phyloP scores from a whole-genome alignment of 2,888 invertebrate genomes.

The Pheosia gnoma region DNA sequence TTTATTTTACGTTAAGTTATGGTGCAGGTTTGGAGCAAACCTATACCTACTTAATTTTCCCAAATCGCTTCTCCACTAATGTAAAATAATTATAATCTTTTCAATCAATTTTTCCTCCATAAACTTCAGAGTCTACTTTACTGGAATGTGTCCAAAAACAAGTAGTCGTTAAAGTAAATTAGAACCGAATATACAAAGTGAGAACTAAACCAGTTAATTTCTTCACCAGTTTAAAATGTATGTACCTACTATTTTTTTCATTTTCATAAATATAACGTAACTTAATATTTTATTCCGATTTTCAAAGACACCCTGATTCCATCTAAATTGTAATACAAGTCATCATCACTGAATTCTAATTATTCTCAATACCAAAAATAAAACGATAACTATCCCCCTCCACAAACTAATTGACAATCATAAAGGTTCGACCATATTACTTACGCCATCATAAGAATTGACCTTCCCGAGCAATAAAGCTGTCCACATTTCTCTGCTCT shows the following conservation, averaged over 20 bases:
- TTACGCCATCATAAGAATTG: conserved; percentile 15
- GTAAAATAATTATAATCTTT: neutral
- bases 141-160: conserved; percentile 3
- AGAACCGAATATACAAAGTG: conserved; percentile 2
- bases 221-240: conserved; percentile 1
- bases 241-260: neutral
- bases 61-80: neutral
- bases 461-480: conserved; percentile 28
- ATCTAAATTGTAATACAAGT: too few relatives aligned
- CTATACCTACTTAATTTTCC: neutral
- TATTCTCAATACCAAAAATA: too few relatives aligned
- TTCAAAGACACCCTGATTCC: too few relatives aligned
- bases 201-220: neutral
- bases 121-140: neutral
- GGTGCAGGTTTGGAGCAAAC: neutral
- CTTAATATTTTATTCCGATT: too few relatives aligned
- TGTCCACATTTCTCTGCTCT: conserved; percentile 31
- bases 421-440: neutral
- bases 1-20: neutral
- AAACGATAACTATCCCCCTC: too few relatives aligned
- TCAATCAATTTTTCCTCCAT: neutral
- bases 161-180: neutral
- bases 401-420: neutral
- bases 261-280: too few relatives aligned
- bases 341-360: too few relatives aligned